Base-by-base conservation (phyloP, 2,888 invertebrate genomes). In the Patella depressa region DNA sequence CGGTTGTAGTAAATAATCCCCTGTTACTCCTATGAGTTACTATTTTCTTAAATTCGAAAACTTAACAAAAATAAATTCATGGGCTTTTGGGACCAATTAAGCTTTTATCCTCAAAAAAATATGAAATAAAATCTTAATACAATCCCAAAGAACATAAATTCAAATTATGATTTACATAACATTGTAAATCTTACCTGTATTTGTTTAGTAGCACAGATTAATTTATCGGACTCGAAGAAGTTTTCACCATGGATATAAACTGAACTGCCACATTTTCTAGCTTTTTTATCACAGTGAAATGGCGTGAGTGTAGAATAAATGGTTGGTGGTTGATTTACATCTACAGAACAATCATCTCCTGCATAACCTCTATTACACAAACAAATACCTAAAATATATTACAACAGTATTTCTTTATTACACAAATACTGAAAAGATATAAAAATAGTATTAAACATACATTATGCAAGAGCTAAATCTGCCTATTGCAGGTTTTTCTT, bases 291-390 rank as follows among this genome's bases (percentile, higher is more conserved):
- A 83, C 87, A 87, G 14, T 83, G 34, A n/a, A 77, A 80, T 9
- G 81, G 78, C 7, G 78, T 80, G 7, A 81, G 72, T 53, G 84
- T 75, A 7, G 71, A 73, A 75, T 74, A 72, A 15, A 87, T 29
- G 11, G 73, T n/a, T 19, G 86, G 87, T 29, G 86, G 84, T 11
- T 55, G 70, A 14, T 29, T 78, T 45, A 81, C 57, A 74, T 85
- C 74, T 2, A 87, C 80, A 53, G 85, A 83, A 71, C 87, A 87
- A 71, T 85, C 86, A 29, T 77, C 80, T 0, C 86, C 87, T 11
- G 55, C 80, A 78, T 77, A 86, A 29, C 80, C 79, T 5, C 17
- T 15, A 69, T 80, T 54, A 74, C 87, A 87, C 0, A 76, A 55
- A 72, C 87, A 87, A 12, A 75, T 78, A 2, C 84, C 87, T 83